Evolutionary conservation across 2,797 vertebrate species (phyloP).

Genomic region (Rhinophrynus dorsalis): DNA sequence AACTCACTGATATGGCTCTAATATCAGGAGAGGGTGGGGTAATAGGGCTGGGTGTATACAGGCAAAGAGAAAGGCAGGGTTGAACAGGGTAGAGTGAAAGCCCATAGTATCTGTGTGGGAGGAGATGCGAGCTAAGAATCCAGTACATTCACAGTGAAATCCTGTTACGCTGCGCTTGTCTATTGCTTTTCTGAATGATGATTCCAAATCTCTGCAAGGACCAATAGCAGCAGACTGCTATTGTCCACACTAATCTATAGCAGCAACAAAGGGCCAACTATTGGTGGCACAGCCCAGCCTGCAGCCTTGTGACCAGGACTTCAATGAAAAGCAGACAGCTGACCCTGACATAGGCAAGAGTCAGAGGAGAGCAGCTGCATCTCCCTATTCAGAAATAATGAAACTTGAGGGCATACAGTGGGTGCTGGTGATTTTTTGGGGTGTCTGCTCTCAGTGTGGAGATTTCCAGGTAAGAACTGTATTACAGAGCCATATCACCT

Average conservation of each 20-base stretch:
- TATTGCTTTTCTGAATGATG: constrained; percentile 6
- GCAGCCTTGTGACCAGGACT: constrained; percentile 11
- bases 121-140: constrained; percentile 31
- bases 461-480: constrained; percentile 55
- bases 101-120: constrained; percentile 14
- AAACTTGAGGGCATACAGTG: constrained; percentile 27
- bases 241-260: background rate
- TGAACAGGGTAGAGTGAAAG: constrained; percentile 22
- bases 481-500: constrained; percentile 25
- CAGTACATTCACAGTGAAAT: constrained; percentile 17
- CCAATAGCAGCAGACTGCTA: constrained; percentile 35
- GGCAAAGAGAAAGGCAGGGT: constrained; percentile 36
- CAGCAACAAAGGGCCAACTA: constrained; percentile 28
- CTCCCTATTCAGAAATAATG: constrained; percentile 49
- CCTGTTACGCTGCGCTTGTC: constrained; percentile 31
- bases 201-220: constrained; percentile 4
- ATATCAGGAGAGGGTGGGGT: constrained; percentile 22
- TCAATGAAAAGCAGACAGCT: constrained; percentile 17
- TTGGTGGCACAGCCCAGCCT: constrained; percentile 9
- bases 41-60: constrained; percentile 8
- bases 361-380: constrained; percentile 28
- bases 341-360: constrained; percentile 8
- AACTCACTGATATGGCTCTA: background rate
- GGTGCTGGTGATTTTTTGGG: constrained; percentile 42
- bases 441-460: constrained; percentile 45